Base-by-base conservation (phyloP, 2,113 vertebrate genomes). In the Tupaia chinensis region DNA sequence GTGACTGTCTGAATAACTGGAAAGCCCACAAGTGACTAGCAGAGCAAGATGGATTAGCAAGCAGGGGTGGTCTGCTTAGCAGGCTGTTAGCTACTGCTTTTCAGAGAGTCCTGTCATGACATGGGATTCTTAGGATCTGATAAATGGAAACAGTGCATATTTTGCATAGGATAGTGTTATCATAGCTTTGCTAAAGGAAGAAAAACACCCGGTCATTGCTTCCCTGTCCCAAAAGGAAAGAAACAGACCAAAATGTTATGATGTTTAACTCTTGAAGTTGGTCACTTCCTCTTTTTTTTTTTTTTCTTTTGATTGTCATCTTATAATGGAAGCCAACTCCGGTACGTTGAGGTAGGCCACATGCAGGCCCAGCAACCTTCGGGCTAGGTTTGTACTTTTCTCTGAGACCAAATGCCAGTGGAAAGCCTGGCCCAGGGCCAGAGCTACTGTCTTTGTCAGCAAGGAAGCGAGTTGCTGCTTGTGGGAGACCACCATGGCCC, bases 171-270 rank as follows among this genome's bases (percentile, higher is more conserved):
- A 32, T 14, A 5, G 7, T 58, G 68, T 66, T 27, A 56, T 13
- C 44, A 1, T 54, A 81, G 73, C 81, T 94, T 94, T 91, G 82
- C 60, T 78, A 79, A 66, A 87, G 19, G 25, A 54, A 86, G 54
- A 87, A 87, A 85, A 89, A 32, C 16, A 92, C 29, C 32, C 9
- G 4, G n/a, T 2, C 56, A 10, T 81, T 76, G 1, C 54, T 14
- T 9, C 25, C 1, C 7, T 1, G 12, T 68, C 56, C 23, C 56
- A 60, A 63, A 81, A 7, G 5, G 27, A 29, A 44, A 89, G 14
- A 86, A 89, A 9, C 14, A 72, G 29, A 86, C 3, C 83, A 60
- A 84, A 60, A 29, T 56, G 14, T 89, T 89, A 56, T 13, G 27
- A 56, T 13, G 27, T 82, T 76, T 70, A 44, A 83, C 54, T 66